Conservation (phyloP, 2,113 vertebrate genomes). For the Hippolais icterina region DNA sequence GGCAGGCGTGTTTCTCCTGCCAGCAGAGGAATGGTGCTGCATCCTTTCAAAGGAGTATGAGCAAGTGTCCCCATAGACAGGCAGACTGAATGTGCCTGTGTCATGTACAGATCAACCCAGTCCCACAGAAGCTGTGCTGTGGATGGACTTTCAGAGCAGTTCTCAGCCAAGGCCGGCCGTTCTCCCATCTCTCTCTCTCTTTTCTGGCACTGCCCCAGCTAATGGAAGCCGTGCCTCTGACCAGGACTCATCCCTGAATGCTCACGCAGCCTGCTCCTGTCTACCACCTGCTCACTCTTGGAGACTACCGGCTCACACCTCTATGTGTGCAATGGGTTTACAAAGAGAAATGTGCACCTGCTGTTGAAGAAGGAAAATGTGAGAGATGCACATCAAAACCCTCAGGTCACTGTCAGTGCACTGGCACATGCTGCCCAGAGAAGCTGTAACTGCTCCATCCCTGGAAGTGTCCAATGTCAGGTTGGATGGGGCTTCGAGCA, state of each 20-base stretch:
- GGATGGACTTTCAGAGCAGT: not conserved
- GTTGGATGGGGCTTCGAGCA: not conserved
- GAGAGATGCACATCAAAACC: not conserved
- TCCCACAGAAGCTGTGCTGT: not conserved
- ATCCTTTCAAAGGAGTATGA: rapidly evolving
- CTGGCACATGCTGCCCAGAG: not conserved
- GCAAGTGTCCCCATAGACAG: not conserved
- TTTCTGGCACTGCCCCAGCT: not conserved
- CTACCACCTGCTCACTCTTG: not conserved
- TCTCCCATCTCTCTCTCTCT: not conserved
- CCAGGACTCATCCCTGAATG: not conserved
- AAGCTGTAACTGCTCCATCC: not conserved
- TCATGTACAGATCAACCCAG: not conserved
- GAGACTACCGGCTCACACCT: not conserved
- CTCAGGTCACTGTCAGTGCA: not conserved
- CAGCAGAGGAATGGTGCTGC: rapidly evolving
- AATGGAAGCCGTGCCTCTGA: not conserved
- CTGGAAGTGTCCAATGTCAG: not conserved
- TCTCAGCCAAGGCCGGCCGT: not conserved
- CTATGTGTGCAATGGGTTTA: too few relatives aligned
- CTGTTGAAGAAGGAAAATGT: not conserved
- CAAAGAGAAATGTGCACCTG: not conserved
- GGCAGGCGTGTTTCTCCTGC: not conserved
- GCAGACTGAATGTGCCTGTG: rapidly evolving
- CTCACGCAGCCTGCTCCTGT: not conserved